phyloP scores from a whole-genome alignment of 2,888 invertebrate genomes.

The Epistrophella euchroma region DNA sequence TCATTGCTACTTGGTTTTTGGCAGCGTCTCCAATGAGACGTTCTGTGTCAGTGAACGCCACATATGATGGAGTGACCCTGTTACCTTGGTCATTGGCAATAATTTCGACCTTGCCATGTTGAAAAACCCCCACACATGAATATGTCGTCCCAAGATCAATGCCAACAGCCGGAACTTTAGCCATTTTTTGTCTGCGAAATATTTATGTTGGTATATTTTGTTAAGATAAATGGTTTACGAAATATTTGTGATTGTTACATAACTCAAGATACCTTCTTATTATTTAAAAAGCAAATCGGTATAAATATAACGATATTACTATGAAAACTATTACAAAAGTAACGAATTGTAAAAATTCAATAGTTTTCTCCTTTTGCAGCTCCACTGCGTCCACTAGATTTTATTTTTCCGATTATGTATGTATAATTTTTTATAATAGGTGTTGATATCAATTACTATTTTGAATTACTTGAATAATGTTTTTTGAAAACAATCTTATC shows the following conservation, averaged over 20 bases:
- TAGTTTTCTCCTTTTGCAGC: conserved; percentile 83
- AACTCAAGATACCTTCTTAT: conserved; percentile 51
- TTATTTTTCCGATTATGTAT: too few species aligned
- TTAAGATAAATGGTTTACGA: not conserved
- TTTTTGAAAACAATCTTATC: conserved; percentile 18
- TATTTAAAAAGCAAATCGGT: conserved; percentile 82
- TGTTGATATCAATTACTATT: conserved; percentile 28
- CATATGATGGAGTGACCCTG: conserved; percentile 90
- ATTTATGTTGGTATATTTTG: not conserved
- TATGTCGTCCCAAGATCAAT: conserved; percentile 96
- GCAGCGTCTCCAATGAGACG: conserved; percentile 94
- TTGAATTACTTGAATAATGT: conserved; percentile 53
- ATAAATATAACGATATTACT: conserved; percentile 82
- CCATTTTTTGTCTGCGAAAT: conserved; percentile 83
- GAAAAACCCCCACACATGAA: conserved; percentile 96
- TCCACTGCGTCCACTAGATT: conserved; percentile 81
- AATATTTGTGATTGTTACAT: conserved; percentile 13
- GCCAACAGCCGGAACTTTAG: conserved; percentile 82
- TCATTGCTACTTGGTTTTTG: conserved; percentile 94
- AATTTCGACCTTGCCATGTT: conserved; percentile 93
- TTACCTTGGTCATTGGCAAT: conserved; percentile 94
- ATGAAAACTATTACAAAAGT: conserved; percentile 82
- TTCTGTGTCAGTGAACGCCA: conserved; percentile 94
- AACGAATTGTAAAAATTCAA: conserved; percentile 83
- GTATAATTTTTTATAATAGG: conserved; percentile 51